Evolutionary conservation across 2,888 invertebrate genomes (phyloP).

Genomic region (Standfussiana lucernea): DNA sequence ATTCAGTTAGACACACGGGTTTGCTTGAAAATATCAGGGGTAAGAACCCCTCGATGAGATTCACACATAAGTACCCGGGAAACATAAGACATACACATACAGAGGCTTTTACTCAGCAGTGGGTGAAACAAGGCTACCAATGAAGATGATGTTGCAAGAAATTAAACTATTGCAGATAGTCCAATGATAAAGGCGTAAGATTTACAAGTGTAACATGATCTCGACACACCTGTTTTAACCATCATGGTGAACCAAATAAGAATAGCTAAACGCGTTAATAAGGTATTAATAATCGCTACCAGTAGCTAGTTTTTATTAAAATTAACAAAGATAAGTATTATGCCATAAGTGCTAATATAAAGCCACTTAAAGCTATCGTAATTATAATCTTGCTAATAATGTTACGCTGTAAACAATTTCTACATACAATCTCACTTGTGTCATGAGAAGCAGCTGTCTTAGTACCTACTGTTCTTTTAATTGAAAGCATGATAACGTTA

Average conservation of each 20-base stretch:
- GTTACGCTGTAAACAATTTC: slow-evolving; percentile 10
- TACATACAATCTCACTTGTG: slow-evolving; percentile 14
- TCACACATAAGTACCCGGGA: neutral
- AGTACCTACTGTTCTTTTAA: slow-evolving; percentile 10
- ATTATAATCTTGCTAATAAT: slow-evolving; percentile 50
- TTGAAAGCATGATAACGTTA: slow-evolving; percentile 37
- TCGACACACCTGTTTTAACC: neutral
- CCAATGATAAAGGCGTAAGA: neutral
- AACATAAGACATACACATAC: no score
- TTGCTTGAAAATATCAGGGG: neutral
- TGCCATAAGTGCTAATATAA: slow-evolving; percentile 29
- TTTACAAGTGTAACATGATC: neutral
- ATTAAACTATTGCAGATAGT: no score
- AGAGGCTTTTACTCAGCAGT: neutral
- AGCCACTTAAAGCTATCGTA: slow-evolving; percentile 48
- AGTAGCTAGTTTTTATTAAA: slow-evolving; percentile 9
- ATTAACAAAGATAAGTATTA: slow-evolving; percentile 12
- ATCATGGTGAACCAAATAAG: neutral
- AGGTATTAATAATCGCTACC: neutral
- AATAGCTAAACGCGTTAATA: neutral
- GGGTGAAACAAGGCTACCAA: neutral
- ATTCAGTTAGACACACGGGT: neutral
- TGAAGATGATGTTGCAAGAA: neutral
- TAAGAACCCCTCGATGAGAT: neutral
- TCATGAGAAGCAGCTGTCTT: slow-evolving; percentile 33